Base-by-base conservation (phyloP, 2,113 vertebrate species). In the Siphamia tubifer region DNA sequence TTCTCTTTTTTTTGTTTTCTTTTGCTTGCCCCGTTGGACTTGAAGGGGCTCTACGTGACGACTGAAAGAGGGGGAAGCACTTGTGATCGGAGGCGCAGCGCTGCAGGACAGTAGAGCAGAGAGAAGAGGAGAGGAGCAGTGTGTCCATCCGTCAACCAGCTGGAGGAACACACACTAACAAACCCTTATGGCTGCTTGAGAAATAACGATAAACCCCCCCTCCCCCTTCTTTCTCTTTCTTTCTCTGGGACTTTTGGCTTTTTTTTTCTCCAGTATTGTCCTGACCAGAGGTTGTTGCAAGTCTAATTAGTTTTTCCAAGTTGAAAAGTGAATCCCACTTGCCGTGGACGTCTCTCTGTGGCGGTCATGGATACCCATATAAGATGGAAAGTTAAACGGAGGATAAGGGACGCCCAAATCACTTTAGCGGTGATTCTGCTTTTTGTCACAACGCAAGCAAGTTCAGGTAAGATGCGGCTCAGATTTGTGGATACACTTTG, bases 371-470 rank as follows among this genome's bases (percentile, higher is more conserved):
- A 94, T 91, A 92, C 86, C 84, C 90, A 84, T 87, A 92, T 93
- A 83, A 92, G 90, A 89, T 93, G 93, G 93, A 94, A 93, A 93
- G 91, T 91, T 88, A 94, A 94, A 92, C 87, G 91, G 91, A 90
- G 88, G 88, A 90, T 93, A 91, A 92, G 89, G 83, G 89, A 91
- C 82, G 70, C 81, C 70, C 90, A 84, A 51, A 75, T 93, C 74
- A 83, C 86, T 78, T 67, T 93, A 77, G 83, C 83, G 70, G 77
- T 91, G 72, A 72, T 93, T 74, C 66, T 93, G 69, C 85, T 92
- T 83, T 90, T 91, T 86, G 79, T 91, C 84, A 90, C 86, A 65
- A 86, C 92, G 57, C 85, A 74, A 81, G 90, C 91, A 48, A 91
- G 86, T 86, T 90, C 93, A 94, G 93, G 92, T 94, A 90, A 92